Evolutionary conservation across 2,113 vertebrate genomes (phyloP), one percentile per base, ranked within the genome.

Genomic region (Synchiropus splendidus): DNA sequence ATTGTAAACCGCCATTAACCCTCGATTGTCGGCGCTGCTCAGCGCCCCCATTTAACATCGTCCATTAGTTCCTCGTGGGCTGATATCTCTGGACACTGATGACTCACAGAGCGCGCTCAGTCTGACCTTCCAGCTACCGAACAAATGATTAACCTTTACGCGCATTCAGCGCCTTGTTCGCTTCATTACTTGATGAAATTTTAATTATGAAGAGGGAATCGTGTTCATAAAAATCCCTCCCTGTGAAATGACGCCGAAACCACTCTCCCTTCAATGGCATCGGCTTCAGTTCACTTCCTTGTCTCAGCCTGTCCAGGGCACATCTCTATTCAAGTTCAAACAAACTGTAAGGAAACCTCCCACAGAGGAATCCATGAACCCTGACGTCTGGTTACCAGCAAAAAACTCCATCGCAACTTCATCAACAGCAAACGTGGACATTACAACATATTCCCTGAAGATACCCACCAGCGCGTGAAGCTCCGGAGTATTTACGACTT

Each of bases 141-240:
- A 59, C 53, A 64, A 47, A 63, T 65, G 42, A 76, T 76, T 75
- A 76, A 69, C 74, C 74, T 78, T 78, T 65, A 76, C 46, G 57
- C 49, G 54, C 62, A 45, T 71, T 78, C 73, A 72, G 68, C 36
- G 40, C 57, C 39, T 48, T 30, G 51, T 73, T 51, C 27, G 53
- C 55, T 63, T 79, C 69, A 74, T 75, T 70, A 64, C 58, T 59
- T 61, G 36, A 74, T 71, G 60, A 67, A 75, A 74, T 77, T 75
- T 60, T 63, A 71, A 79, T 75, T 72, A 73, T 40, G 56, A 62
- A 52, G 38, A 48, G 58, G 45, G 59, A 64, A 67, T 62, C 48
- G 49, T 54, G 37, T 67, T 66, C 42, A 14, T 2, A 1, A 44
- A n/a, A 39, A 70, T 31, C 50, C 42, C 48, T 65, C 49, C 51